Conservation (phyloP, 2,113 vertebrate species). For the Carlito syrichta region DNA sequence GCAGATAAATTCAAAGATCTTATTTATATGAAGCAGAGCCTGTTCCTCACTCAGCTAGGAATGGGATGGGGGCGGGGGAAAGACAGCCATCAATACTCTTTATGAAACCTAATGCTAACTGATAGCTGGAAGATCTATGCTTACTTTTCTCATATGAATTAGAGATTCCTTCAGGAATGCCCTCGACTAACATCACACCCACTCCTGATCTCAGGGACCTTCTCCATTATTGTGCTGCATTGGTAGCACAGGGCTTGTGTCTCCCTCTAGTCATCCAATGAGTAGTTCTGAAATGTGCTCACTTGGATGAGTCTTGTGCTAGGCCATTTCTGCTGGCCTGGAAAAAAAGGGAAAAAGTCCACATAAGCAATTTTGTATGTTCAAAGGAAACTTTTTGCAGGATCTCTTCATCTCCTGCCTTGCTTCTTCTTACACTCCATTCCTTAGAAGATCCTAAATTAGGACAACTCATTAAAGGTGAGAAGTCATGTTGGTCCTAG, state of each 20-base stretch:
- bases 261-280: constrained; percentile 36
- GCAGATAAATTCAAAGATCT: constrained; percentile 57
- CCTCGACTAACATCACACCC: not conserved
- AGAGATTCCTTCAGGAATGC: constrained; percentile 14
- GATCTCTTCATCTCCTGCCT: not conserved
- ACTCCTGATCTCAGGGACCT: not conserved
- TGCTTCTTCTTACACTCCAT: not conserved
- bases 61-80: fast-evolving
- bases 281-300: constrained; percentile 47
- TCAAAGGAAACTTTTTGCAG: constrained; percentile 51
- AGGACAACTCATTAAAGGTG: constrained; percentile 35
- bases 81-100: constrained; percentile 39
- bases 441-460: constrained; percentile 1
- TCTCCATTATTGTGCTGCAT: constrained; percentile 2
- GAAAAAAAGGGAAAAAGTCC: constrained; percentile 54
- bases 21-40: constrained; percentile 62
- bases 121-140: not conserved
- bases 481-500: constrained; percentile 27
- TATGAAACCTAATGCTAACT: constrained; percentile 13
- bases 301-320: constrained; percentile 40
- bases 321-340: constrained; percentile 51
- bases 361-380: constrained; percentile 36
- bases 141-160: constrained; percentile 29
- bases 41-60: constrained; percentile 48
- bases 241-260: constrained; percentile 3